phyloP scores from a whole-genome alignment of 2,888 invertebrate genomes.

The Hyppa rectilinea region DNA sequence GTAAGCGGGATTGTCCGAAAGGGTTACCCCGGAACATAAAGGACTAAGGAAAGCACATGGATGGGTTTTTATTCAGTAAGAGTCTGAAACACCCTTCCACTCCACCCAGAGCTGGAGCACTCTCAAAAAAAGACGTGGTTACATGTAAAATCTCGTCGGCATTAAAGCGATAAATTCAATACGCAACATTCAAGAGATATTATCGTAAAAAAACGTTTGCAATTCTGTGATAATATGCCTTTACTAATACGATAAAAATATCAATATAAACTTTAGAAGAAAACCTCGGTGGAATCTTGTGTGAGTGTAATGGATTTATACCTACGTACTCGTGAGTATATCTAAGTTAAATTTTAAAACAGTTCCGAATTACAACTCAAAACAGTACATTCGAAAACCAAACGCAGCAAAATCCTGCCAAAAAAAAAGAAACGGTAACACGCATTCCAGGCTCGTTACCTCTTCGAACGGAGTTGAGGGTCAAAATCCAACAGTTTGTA shows the following conservation, averaged over 20 bases:
- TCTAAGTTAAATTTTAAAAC: not conserved
- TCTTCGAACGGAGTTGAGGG: constrained; percentile 50
- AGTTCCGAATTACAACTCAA: not conserved
- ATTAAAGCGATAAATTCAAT: too few relatives aligned
- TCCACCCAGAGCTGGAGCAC: too few relatives aligned
- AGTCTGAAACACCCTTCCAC: too few relatives aligned
- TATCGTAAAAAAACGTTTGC: not conserved
- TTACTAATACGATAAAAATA: not conserved
- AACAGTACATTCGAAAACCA: constrained; percentile 2
- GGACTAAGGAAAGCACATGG: too few relatives aligned
- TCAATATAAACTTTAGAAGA: not conserved
- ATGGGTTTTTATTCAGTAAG: too few relatives aligned
- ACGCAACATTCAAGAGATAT: not conserved
- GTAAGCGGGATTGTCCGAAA: too few relatives aligned
- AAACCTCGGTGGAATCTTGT: not conserved
- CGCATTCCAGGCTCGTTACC: constrained; percentile 68
- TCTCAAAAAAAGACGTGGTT: too few relatives aligned
- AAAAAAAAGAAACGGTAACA: constrained; percentile 37
- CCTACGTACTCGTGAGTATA: not conserved
- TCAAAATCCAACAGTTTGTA: constrained; percentile 75
- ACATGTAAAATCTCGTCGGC: too few relatives aligned
- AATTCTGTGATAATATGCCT: not conserved
- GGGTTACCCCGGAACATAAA: too few relatives aligned
- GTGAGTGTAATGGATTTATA: not conserved
- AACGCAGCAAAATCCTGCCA: constrained; percentile 19